Evolutionary conservation across 1,140 invertebrate species (phyloP).

Genomic region (Habropoda laboriosa): DNA sequence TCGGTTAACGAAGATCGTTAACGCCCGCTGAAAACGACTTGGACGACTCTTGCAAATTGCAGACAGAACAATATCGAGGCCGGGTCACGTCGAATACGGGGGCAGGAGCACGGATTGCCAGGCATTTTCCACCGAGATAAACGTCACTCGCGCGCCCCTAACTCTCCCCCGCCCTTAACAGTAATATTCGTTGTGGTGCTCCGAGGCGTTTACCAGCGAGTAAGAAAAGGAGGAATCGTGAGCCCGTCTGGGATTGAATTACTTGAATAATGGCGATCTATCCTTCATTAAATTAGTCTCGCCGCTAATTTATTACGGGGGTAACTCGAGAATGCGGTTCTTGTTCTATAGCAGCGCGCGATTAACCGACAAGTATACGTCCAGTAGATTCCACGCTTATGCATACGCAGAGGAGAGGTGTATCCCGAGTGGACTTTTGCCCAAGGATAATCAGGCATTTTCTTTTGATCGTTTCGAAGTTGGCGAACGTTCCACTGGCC

Average conservation of each 20-base stretch:
- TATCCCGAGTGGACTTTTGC: no score
- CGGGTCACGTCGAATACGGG: slow-evolving; percentile 25
- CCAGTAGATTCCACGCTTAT: slow-evolving; percentile 28
- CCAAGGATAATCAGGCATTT: not conserved
- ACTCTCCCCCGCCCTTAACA: slow-evolving; percentile 11
- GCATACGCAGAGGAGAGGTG: not conserved
- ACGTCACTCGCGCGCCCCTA: slow-evolving; percentile 4
- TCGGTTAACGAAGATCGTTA: slow-evolving; percentile 36
- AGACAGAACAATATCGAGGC: not conserved
- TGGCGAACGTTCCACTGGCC: no score
- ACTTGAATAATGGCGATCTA: slow-evolving; percentile 61
- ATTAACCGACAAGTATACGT: slow-evolving; percentile 49
- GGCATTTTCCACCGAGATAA: slow-evolving; percentile 34
- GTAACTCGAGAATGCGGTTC: slow-evolving; percentile 58
- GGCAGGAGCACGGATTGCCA: slow-evolving; percentile 13
- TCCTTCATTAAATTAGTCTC: slow-evolving; percentile 68
- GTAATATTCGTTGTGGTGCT: slow-evolving; percentile 21
- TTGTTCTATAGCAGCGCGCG: slow-evolving; percentile 33
- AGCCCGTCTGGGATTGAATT: slow-evolving; percentile 60
- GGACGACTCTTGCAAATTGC: slow-evolving; percentile 26
- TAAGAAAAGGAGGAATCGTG: slow-evolving; percentile 36
- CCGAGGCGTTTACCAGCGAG: not conserved
- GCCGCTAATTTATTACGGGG: slow-evolving; percentile 60
- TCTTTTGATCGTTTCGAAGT: slow-evolving; percentile 7
- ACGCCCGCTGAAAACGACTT: slow-evolving; percentile 20